Evolutionary conservation across 2,888 invertebrate species (phyloP).

Genomic region (Carcina quercana): DNA sequence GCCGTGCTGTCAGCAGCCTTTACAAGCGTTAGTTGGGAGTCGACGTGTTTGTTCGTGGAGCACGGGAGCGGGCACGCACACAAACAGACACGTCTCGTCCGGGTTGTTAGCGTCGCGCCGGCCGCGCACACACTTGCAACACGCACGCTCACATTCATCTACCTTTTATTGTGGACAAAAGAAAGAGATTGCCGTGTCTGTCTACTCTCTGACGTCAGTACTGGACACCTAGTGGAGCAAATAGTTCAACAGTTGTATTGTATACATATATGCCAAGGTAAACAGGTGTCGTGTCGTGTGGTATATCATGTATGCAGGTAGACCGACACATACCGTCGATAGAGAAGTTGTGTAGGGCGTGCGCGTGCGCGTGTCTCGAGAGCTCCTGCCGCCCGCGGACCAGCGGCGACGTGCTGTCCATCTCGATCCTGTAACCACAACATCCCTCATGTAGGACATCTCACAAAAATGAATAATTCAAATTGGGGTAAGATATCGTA

Average conservation of each 20-base stretch:
- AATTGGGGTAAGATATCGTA: too few relatives aligned
- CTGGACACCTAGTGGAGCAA: slow-evolving; percentile 70
- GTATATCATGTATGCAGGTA: not conserved
- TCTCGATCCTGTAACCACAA: slow-evolving; percentile 78
- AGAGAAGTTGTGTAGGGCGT: slow-evolving; percentile 56
- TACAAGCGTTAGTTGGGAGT: slow-evolving; percentile 55
- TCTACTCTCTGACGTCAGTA: slow-evolving; percentile 71
- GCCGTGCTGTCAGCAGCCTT: slow-evolving; percentile 53
- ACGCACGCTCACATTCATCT: slow-evolving; percentile 69
- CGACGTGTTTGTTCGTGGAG: slow-evolving; percentile 25
- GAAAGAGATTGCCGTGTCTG: slow-evolving; percentile 68
- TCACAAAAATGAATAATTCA: too few relatives aligned
- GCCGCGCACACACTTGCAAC: slow-evolving; percentile 58
- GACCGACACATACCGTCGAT: slow-evolving; percentile 52
- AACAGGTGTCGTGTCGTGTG: not conserved
- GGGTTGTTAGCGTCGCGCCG: slow-evolving; percentile 30
- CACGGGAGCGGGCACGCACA: slow-evolving; percentile 8
- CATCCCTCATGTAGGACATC: too few relatives aligned
- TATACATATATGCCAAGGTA: slow-evolving; percentile 12
- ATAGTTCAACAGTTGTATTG: slow-evolving; percentile 57
- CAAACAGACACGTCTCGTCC: slow-evolving; percentile 29
- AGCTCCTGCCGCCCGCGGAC: slow-evolving; percentile 67
- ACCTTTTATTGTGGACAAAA: slow-evolving; percentile 70
- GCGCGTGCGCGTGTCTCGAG: slow-evolving; percentile 51
- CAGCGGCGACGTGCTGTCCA: slow-evolving; percentile 84